These are phyloP conservation scores for Cydia strobilella DNA, from an alignment of 1,140 invertebrate genomes.

Conservation along the genomic window DNA sequence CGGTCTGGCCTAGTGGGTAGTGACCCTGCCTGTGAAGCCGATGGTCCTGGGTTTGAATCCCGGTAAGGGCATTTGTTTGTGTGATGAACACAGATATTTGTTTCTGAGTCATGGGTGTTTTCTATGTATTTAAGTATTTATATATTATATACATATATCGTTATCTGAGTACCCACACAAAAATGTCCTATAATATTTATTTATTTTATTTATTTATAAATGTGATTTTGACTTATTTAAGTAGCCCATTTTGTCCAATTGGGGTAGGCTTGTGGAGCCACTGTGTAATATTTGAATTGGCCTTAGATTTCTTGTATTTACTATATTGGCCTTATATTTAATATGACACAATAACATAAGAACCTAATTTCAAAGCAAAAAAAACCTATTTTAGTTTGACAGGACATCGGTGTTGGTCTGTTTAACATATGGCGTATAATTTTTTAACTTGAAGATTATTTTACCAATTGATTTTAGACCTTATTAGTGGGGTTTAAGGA, in stretches of 20 bases:
- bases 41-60: too few species aligned
- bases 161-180: too few species aligned
- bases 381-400: neutral
- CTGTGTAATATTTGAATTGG: neutral
- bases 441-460: constrained; percentile 1
- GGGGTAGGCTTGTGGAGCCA: neutral
- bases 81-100: too few species aligned
- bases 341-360: neutral
- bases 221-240: constrained; percentile 13
- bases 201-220: too few species aligned
- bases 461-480: neutral
- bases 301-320: neutral
- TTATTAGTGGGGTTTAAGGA: neutral
- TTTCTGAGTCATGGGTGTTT: too few species aligned
- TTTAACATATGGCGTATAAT: constrained; percentile 14
- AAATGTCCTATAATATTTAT: too few species aligned
- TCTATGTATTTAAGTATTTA: too few species aligned
- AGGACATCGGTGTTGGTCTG: constrained; percentile 2
- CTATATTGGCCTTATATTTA: neutral
- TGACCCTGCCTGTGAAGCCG: too few species aligned
- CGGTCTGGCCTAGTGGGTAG: too few species aligned
- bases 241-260: constrained; percentile 8
- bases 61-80: too few species aligned
- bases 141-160: too few species aligned
- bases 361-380: neutral